Evolutionary conservation across 2,797 vertebrate genomes (phyloP).

Genomic region (Taenioides sp.): DNA sequence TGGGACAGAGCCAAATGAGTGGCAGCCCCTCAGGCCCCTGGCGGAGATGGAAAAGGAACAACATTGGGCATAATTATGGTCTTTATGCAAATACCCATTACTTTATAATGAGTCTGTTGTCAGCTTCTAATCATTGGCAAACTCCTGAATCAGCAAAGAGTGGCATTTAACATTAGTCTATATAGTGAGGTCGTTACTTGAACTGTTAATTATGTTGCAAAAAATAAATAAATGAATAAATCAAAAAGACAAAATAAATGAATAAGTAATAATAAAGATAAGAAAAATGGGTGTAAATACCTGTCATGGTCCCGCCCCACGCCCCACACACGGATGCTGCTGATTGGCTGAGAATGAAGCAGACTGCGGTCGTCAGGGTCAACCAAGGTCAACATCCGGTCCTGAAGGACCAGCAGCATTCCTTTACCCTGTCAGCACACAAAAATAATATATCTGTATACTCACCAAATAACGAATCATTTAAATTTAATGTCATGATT

Average conservation of each 20-base stretch:
- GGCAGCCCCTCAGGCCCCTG: constrained; percentile 24
- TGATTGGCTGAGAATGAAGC: constrained; percentile 94
- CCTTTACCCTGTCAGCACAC: constrained; percentile 85
- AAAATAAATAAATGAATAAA: background rate
- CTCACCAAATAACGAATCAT: background rate
- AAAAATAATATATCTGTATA: background rate
- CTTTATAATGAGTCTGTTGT: constrained; percentile 52
- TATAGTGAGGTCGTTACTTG: background rate
- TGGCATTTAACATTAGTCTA: background rate
- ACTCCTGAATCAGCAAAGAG: constrained; percentile 47
- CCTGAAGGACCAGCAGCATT: constrained; percentile 93
- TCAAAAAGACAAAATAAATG: background rate
- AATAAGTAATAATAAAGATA: background rate
- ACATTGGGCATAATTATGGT: constrained; percentile 41
- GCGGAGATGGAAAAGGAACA: constrained; percentile 14
- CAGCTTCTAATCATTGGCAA: constrained; percentile 23
- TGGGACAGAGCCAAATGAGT: constrained; percentile 41
- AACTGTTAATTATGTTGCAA: background rate
- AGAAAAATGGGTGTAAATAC: constrained; percentile 69
- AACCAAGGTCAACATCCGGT: constrained; percentile 90
- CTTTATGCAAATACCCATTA: constrained; percentile 23
- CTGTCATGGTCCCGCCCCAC: constrained; percentile 95
- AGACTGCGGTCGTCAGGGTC: constrained; percentile 91
- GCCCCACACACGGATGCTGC: constrained; percentile 96
- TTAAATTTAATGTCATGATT: no score